phyloP scores from a whole-genome alignment of 2,888 invertebrate genomes.

The Cataglyphis cursor region DNA sequence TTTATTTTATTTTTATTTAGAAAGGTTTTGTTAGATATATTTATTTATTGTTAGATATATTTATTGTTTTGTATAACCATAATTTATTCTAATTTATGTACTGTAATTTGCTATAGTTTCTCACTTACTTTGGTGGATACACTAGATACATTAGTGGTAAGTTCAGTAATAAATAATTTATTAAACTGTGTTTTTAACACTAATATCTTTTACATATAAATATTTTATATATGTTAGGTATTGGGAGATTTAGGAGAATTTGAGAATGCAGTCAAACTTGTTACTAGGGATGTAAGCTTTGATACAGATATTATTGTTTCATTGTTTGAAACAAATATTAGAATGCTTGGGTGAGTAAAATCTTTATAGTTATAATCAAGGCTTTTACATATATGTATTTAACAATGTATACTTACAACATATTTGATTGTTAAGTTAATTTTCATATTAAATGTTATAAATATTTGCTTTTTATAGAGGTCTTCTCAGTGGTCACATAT shows the following conservation, averaged over 20 bases:
- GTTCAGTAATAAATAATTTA: conserved; percentile 64
- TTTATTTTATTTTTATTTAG: not conserved
- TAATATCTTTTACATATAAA: conserved; percentile 29
- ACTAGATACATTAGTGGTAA: conserved; percentile 95
- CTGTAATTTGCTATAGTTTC: conserved; percentile 90
- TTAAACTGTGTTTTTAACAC: not conserved
- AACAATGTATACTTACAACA: not conserved
- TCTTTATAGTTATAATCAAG: conserved; percentile 6
- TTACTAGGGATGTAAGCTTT: conserved; percentile 95
- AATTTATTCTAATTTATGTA: conserved; percentile 38
- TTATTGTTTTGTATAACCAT: conserved; percentile 1
- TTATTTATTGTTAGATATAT: not conserved
- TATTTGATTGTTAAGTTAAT: not conserved
- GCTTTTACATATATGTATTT: not conserved
- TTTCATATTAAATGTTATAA: not conserved
- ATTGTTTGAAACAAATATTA: conserved; percentile 99
- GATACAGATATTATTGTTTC: conserved; percentile 98
- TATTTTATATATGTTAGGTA: conserved; percentile 86
- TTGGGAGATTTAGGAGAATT: conserved; percentile 98
- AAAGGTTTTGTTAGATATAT: not conserved
- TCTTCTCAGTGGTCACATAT: conserved; percentile 96
- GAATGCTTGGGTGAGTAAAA: conserved; percentile 95
- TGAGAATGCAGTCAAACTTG: conserved; percentile 95
- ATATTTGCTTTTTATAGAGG: conserved; percentile 89
- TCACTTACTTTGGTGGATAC: conserved; percentile 98